Percentiles rank a stretch among this genome's conserved stretches.
Conservation (phyloP, 2,888 invertebrate species). For the Plagiodera versicolora region DNA sequence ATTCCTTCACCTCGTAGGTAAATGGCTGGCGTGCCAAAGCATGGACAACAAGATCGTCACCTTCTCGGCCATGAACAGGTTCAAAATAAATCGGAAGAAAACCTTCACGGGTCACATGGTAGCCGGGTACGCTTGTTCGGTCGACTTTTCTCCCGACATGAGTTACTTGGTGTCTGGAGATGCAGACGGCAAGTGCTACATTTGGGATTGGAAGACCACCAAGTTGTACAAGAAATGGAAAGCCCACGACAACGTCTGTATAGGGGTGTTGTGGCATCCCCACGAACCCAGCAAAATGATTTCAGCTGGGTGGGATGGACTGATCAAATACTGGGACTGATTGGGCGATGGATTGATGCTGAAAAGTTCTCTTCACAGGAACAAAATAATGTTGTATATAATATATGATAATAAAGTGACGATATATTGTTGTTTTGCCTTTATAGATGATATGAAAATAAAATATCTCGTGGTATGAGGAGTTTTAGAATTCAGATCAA, state of each 20-base stretch:
- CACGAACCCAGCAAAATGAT: slow-evolving; percentile 96
- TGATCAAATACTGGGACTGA: slow-evolving; percentile 99
- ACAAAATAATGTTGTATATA: too few relatives aligned
- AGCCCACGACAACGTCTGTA: slow-evolving; percentile 98
- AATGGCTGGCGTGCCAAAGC: slow-evolving; percentile 98
- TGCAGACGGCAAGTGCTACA: slow-evolving; percentile 97
- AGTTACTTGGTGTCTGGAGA: slow-evolving; percentile 97
- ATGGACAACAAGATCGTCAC: slow-evolving; percentile 99
- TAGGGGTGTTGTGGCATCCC: slow-evolving; percentile 95
- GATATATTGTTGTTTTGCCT: too few relatives aligned
- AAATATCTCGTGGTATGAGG: too few relatives aligned
- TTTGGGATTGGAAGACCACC: slow-evolving; percentile 99
- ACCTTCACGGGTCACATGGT: slow-evolving; percentile 99
- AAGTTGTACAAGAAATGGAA: slow-evolving; percentile 98
- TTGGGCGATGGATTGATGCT: neutral
- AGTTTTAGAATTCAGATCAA: too few relatives aligned
- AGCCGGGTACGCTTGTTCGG: slow-evolving; percentile 95
- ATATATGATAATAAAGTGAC: too few relatives aligned
- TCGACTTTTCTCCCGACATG: slow-evolving; percentile 99
- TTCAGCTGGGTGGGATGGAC: slow-evolving; percentile 99
- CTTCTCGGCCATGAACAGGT: slow-evolving; percentile 95
- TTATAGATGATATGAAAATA: too few relatives aligned
- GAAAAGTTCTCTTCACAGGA: too few relatives aligned
- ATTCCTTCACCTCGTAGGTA: slow-evolving; percentile 50
- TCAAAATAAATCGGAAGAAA: slow-evolving; percentile 98